Conservation (phyloP, 2,888 invertebrate genomes). For the Drosophila subquinaria region DNA sequence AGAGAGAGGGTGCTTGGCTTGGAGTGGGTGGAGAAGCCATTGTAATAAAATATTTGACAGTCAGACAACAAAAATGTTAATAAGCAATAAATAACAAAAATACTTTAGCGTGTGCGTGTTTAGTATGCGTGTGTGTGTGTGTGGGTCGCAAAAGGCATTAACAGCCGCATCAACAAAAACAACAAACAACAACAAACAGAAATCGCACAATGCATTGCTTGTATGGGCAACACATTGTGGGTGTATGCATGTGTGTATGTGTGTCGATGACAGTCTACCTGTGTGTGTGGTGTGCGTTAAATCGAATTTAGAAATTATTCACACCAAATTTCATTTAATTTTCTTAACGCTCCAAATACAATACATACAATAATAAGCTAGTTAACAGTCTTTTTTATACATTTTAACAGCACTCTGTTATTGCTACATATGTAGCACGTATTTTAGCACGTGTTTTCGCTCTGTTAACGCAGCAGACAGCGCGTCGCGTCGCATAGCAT, state of each 20-base stretch:
- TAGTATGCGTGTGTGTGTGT: conserved; percentile 33
- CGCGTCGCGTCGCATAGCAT: not conserved
- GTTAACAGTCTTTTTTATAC: conserved; percentile 3
- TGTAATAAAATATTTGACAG: conserved; percentile 55
- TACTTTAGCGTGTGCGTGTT: conserved; percentile 31
- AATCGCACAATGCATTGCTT: conserved; percentile 59
- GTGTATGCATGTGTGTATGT: conserved; percentile 30
- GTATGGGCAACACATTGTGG: conserved; percentile 63
- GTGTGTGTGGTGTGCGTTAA: conserved; percentile 30
- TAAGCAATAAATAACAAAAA: conserved; percentile 73
- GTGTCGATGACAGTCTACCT: conserved; percentile 32
- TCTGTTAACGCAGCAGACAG: conserved; percentile 48
- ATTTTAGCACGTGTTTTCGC: conserved; percentile 10
- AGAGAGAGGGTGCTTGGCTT: conserved; percentile 6
- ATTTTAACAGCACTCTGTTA: conserved; percentile 43
- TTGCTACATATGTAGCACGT: not conserved
- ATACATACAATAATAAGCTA: not conserved
- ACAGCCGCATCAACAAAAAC: conserved; percentile 8
- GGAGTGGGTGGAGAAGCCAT: conserved; percentile 32
- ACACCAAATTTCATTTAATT: conserved; percentile 42
- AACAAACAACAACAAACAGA: conserved; percentile 23
- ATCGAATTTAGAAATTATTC: conserved; percentile 62
- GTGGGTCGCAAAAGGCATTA: conserved; percentile 64
- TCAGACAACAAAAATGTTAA: conserved; percentile 64
- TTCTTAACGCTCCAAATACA: conserved; percentile 6